Evolutionary conservation across 1,140 invertebrate species (phyloP), one percentile per base, ranked within the genome.

Genomic region (Heterodera carotae): DNA sequence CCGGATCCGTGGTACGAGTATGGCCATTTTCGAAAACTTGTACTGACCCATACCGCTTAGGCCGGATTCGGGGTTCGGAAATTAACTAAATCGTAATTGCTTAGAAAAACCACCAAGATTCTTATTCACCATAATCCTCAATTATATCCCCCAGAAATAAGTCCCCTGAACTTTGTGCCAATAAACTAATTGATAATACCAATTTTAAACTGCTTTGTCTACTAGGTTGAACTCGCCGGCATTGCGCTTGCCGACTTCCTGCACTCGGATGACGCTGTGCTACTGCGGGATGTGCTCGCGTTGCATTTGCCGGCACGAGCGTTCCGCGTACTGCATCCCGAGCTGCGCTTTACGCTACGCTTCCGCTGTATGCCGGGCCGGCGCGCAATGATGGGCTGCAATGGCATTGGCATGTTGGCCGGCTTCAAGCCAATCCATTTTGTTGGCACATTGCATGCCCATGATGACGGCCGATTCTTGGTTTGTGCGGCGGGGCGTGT

Each of bases 401-500:
- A 59, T 22, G 64, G 27, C 59, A 56, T 62, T 33, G 59, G 48
- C 72, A 29, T 39, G 48, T 27, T 66, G 18, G 36, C 64, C 59
- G 64, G 64, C 34, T 74, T 64, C 27, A 36, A 73, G 72, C 33
- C 72, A 29, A 74, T 74, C 4, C 56, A 74, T 36, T 74, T 74
- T 34, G 39, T 74, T 22, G 72, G 72, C n/a, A 62, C 72, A 15
- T 27, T 74, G 39, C 59, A 36, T 25, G 56, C 72, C 7, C 53
- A 74, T 12, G 64, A 74, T 56, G 56, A 74, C 27, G 72, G 72
- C 10, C 25, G 72, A 27, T 74, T 74, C 39, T 29, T 74, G n/a
- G 48, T 53, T 22, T 18, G 15, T 15, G 48, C 12, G n/a, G n/a
- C n/a, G n/a, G n/a, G n/a, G n/a, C n/a, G n/a, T n/a, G n/a, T n/a